These are phyloP conservation scores for Dorcus hopei DNA, from an alignment of 2,888 invertebrate species.

Conservation along the genomic window DNA sequence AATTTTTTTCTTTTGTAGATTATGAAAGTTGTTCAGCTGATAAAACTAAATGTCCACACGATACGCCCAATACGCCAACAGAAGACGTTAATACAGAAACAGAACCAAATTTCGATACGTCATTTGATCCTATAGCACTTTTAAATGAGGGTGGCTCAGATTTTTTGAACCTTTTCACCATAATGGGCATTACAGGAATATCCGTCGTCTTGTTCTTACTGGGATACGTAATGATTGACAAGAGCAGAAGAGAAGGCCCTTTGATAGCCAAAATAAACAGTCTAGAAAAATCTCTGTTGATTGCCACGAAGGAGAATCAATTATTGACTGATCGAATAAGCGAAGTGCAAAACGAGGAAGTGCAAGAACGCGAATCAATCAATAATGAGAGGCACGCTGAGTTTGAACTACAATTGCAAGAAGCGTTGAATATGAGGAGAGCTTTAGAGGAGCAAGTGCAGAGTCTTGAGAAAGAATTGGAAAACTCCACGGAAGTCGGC, in stretches of 20 bases:
- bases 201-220: constrained; percentile 70
- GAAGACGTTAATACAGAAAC: constrained; percentile 8
- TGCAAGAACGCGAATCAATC: constrained; percentile 6
- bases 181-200: constrained; percentile 58
- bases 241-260: constrained; percentile 66
- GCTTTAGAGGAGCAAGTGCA: constrained; percentile 66
- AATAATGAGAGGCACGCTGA: constrained; percentile 62
- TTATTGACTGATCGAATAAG: constrained; percentile 57
- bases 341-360: constrained; percentile 12
- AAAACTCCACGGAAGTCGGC: constrained; percentile 77
- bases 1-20: neutral
- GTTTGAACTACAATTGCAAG: constrained; percentile 63
- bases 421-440: constrained; percentile 42
- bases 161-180: constrained; percentile 14
- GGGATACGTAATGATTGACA: constrained; percentile 76
- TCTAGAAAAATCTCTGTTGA: constrained; percentile 60
- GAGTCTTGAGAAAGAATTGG: constrained; percentile 70
- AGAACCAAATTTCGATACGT: constrained; percentile 1
- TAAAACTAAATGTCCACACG: constrained; percentile 4
- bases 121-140: neutral
- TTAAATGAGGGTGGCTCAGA: constrained; percentile 1
- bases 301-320: constrained; percentile 62
- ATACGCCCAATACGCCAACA: neutral
- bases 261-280: constrained; percentile 67
- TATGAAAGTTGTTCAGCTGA: constrained; percentile 14